Conservation (phyloP, 1,140 invertebrate species). For the Aporrectodea caliginosa region DNA sequence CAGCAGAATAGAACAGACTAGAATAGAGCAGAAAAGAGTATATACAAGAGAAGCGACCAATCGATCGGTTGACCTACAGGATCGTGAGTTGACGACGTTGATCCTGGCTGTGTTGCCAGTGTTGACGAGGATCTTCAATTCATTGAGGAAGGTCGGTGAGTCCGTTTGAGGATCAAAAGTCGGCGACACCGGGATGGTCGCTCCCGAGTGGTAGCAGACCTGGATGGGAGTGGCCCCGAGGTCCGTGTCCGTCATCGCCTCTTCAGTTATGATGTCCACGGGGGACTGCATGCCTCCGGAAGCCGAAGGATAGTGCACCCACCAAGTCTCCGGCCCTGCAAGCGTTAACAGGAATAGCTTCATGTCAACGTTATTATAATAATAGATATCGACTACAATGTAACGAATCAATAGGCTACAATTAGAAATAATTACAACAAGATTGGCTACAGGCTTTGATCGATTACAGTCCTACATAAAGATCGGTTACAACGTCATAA, state of each 20-base stretch:
- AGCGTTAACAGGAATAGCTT: too few species aligned
- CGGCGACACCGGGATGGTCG: not conserved
- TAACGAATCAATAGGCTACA: too few species aligned
- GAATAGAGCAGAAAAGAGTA: too few species aligned
- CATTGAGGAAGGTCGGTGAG: not conserved
- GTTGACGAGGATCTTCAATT: conserved; percentile 24
- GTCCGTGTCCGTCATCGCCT: not conserved
- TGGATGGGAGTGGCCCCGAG: not conserved
- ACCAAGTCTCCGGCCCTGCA: conserved; percentile 13
- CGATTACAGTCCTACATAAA: too few species aligned
- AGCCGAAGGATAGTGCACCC: conserved; percentile 5
- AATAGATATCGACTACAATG: too few species aligned
- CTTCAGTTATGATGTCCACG: conserved; percentile 10
- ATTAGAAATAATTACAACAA: too few species aligned
- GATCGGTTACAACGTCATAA: too few species aligned
- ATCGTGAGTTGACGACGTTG: conserved; percentile 17
- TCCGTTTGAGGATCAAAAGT: not conserved
- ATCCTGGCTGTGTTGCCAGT: conserved; percentile 14
- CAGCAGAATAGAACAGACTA: too few species aligned
- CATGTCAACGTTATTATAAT: too few species aligned
- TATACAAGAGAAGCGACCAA: not conserved
- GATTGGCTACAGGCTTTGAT: too few species aligned
- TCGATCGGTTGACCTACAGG: conserved; percentile 9
- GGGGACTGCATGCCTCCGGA: conserved; percentile 13
- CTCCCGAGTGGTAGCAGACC: not conserved